These are phyloP conservation scores for Eira barbara DNA, from an alignment of 2,113 vertebrate genomes.

Conservation along the genomic window DNA sequence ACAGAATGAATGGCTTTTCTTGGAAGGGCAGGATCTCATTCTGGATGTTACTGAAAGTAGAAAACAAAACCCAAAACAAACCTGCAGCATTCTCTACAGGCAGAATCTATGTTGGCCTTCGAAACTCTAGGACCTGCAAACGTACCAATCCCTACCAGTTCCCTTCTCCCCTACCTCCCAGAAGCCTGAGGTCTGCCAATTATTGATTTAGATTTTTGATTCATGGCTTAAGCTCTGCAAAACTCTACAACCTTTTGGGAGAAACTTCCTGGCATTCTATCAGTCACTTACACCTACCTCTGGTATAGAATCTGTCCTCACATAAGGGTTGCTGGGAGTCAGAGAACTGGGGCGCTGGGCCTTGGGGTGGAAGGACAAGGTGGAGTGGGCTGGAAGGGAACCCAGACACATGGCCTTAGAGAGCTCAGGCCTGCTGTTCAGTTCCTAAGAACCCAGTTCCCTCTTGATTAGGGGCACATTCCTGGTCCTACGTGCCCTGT, in stretches of 20 bases:
- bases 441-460: not conserved
- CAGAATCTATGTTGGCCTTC: not conserved
- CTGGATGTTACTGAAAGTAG: not conserved
- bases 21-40: not conserved
- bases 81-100: not conserved
- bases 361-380: not conserved
- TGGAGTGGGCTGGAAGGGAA: not conserved
- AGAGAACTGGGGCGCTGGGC: not conserved
- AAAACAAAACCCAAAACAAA: not conserved
- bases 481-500: not conserved
- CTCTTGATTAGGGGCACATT: not conserved
- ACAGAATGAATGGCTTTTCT: conserved; percentile 15
- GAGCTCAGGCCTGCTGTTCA: not conserved
- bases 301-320: not conserved
- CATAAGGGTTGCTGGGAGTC: not conserved
- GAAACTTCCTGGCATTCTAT: not conserved
- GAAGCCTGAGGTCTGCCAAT: not conserved
- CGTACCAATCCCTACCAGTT: not conserved
- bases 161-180: not conserved
- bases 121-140: not conserved
- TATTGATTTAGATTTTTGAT: not conserved
- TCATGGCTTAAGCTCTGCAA: not conserved
- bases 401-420: not conserved
- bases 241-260: not conserved
- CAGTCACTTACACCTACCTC: not conserved